A percentile compares a stretch with the other conserved stretches of the same genome.
These are phyloP conservation scores for Lordiphosa fenestrarum DNA, from an alignment of 2,888 invertebrate species.

Conservation along the genomic window DNA sequence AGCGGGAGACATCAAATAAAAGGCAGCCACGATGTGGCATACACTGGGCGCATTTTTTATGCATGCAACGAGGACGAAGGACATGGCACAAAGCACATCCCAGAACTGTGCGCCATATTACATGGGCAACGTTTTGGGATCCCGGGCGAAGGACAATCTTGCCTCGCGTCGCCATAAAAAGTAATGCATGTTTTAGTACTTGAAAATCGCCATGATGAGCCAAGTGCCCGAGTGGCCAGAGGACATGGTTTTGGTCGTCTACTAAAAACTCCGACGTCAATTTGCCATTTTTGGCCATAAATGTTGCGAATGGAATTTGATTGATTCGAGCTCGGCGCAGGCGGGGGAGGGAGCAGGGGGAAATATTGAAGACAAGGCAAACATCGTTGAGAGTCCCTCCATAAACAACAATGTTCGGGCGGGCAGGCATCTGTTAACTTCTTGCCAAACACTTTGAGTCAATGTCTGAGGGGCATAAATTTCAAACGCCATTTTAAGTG, in stretches of 20 bases:
- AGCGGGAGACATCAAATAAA: slow-evolving; percentile 44
- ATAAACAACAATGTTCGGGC: too few relatives aligned
- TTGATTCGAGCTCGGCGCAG: slow-evolving; percentile 54
- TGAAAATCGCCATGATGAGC: slow-evolving; percentile 62
- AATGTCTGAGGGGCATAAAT: slow-evolving; percentile 19
- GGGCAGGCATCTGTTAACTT: slow-evolving; percentile 27
- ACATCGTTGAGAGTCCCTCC: slow-evolving; percentile 25
- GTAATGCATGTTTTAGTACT: slow-evolving; percentile 71
- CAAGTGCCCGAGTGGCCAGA: slow-evolving; percentile 40
- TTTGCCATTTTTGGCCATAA: slow-evolving; percentile 68
- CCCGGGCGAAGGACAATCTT: slow-evolving; percentile 11
- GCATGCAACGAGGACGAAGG: slow-evolving; percentile 47
- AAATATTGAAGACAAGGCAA: slow-evolving; percentile 21
- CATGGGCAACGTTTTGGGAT: slow-evolving; percentile 43
- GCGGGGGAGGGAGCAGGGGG: background rate
- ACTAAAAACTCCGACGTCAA: slow-evolving; percentile 53
- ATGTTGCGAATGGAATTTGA: slow-evolving; percentile 56
- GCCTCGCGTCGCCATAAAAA: slow-evolving; percentile 36
- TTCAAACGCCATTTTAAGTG: slow-evolving; percentile 6
- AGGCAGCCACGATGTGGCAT: slow-evolving; percentile 47
- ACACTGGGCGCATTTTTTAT: slow-evolving; percentile 65
- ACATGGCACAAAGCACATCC: slow-evolving; percentile 16
- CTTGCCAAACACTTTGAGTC: slow-evolving; percentile 7
- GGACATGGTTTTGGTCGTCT: slow-evolving; percentile 15
- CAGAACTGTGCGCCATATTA: slow-evolving; percentile 45